Percentiles rank a stretch among this genome's conserved stretches.
phyloP scores from a whole-genome alignment of 2,113 vertebrate species.

The Ptyas mucosa region DNA sequence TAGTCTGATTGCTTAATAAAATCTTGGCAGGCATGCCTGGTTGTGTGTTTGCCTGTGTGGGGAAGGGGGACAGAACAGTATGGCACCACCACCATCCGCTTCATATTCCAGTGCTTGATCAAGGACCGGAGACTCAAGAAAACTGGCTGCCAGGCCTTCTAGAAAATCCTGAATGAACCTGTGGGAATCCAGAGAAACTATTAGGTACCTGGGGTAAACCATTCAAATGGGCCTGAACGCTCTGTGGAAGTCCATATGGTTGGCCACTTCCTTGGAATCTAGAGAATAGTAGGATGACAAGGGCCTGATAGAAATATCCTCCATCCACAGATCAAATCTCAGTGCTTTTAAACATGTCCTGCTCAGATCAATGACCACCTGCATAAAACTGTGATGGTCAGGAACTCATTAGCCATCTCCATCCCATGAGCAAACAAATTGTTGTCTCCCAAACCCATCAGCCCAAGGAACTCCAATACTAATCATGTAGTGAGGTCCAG shows the following conservation, averaged over 20 bases:
- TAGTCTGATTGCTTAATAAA: too few species aligned
- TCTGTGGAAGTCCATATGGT: neutral
- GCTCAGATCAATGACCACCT: neutral
- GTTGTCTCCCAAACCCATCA: neutral
- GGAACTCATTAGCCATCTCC: too few species aligned
- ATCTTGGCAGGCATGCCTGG: too few species aligned
- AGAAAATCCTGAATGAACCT: neutral
- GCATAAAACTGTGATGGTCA: neutral
- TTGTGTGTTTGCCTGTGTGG: too few species aligned
- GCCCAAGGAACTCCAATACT: neutral
- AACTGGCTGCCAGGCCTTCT: neutral
- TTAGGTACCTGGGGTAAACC: neutral
- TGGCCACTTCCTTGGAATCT: neutral
- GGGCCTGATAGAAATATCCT: neutral
- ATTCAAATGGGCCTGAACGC: neutral
- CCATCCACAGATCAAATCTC: neutral
- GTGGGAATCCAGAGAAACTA: neutral
- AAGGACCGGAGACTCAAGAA: too few species aligned
- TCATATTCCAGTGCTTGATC: too few species aligned
- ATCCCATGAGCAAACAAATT: neutral
- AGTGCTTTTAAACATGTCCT: neutral
- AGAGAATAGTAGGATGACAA: neutral
- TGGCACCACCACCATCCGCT: neutral
- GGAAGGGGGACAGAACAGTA: too few species aligned
- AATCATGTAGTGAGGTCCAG: neutral